Percentiles rank a stretch among this genome's conserved stretches.
These are phyloP conservation scores for Xenus cinereus DNA, from an alignment of 2,113 vertebrate species.

Conservation along the genomic window DNA sequence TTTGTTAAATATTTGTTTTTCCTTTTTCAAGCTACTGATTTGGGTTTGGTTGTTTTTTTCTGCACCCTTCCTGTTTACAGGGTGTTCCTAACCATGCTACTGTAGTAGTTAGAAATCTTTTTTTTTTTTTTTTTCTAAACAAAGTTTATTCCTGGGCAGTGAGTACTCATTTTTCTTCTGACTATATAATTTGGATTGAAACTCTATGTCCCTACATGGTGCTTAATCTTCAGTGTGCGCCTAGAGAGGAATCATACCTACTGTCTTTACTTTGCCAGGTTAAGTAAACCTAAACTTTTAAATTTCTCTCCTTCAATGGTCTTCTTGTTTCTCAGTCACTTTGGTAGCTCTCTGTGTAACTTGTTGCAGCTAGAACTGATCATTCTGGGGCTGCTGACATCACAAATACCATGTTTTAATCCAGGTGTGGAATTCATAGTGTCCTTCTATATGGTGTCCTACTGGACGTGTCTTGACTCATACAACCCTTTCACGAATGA, in stretches of 20 bases:
- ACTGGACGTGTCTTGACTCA: neutral
- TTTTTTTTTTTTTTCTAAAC: neutral
- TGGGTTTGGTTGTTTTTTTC: neutral
- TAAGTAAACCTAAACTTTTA: neutral
- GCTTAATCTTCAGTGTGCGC: neutral
- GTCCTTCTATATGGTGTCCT: neutral
- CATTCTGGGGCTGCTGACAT: neutral
- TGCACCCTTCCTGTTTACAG: neutral
- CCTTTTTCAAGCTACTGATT: neutral
- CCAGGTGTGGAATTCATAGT: neutral
- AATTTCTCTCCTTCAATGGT: neutral
- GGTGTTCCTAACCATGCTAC: neutral
- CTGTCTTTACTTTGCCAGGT: neutral
- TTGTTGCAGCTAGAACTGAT: neutral
- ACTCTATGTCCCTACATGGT: neutral
- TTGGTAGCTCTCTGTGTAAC: neutral
- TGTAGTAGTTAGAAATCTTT: neutral
- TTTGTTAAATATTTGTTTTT: neutral
- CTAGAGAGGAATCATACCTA: neutral
- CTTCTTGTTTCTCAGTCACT: neutral
- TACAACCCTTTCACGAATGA: neutral
- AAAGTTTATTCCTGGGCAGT: neutral
- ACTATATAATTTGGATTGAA: neutral
- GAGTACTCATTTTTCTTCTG: neutral
- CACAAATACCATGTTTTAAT: neutral